These are phyloP conservation scores for Zingel zingel DNA, from an alignment of 2,113 vertebrate species.

Conservation along the genomic window DNA sequence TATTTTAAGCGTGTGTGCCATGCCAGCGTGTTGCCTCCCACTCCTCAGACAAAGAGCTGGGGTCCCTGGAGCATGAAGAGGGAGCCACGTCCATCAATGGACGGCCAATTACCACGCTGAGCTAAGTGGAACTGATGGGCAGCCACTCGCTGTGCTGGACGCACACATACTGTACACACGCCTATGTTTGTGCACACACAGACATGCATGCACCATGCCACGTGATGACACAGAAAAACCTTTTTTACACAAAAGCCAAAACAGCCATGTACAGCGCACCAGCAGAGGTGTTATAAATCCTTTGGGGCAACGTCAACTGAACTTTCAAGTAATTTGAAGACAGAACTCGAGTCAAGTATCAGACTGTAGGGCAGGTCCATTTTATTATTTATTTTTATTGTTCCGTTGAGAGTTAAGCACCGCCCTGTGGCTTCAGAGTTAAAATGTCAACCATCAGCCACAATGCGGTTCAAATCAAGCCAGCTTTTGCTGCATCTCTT, in stretches of 20 bases:
- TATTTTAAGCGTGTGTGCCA: constrained; percentile 79
- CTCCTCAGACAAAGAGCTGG: constrained; percentile 74
- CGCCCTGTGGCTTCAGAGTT: not conserved
- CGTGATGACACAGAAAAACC: constrained; percentile 36
- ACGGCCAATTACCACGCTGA: constrained; percentile 79
- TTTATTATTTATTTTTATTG: not conserved
- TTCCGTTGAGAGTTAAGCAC: not conserved
- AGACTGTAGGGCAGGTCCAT: not conserved
- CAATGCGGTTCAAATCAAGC: not conserved
- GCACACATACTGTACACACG: constrained; percentile 31
- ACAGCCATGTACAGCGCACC: not conserved
- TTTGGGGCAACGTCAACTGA: not conserved
- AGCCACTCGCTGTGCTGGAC: constrained; percentile 57
- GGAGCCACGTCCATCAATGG: constrained; percentile 78
- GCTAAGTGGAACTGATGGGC: constrained; percentile 79
- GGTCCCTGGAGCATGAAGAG: constrained; percentile 78
- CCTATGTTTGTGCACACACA: not conserved
- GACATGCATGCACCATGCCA: not conserved
- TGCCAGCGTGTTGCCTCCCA: constrained; percentile 77
- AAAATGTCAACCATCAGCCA: not conserved
- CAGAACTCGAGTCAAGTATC: not conserved
- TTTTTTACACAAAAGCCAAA: constrained; percentile 19
- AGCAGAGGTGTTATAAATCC: not conserved
- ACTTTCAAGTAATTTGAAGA: not conserved
- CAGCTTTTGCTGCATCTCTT: not conserved